Evolutionary conservation across 2,113 vertebrate species (phyloP).

Genomic region (Phrynosoma platyrhinos): DNA sequence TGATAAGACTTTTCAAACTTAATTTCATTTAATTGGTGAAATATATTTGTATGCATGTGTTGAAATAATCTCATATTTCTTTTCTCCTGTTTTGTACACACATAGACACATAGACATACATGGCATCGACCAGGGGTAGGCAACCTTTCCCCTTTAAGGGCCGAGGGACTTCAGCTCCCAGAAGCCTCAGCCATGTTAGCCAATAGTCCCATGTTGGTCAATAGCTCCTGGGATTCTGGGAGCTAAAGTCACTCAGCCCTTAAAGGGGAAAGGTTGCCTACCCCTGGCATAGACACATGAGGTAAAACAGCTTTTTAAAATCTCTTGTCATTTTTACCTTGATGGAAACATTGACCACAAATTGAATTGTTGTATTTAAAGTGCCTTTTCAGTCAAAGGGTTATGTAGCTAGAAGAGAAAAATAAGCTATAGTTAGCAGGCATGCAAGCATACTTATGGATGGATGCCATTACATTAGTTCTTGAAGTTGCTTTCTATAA

Average conservation of each 20-base stretch:
- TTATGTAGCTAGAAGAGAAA: conserved; percentile 15
- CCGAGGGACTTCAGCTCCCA: no score
- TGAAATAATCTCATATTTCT: conserved; percentile 39
- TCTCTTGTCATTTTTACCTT: conserved; percentile 21
- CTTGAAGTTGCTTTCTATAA: conserved; percentile 37
- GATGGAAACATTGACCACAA: conserved; percentile 20
- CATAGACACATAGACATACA: neutral
- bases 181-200: no score
- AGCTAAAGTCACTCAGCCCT: no score
- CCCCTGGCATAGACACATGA: conserved; percentile 31
- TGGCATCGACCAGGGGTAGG: no score
- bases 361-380: neutral
- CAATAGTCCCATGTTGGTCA: no score
- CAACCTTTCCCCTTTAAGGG: no score
- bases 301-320: neutral
- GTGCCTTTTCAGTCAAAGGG: conserved; percentile 22
- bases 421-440: conserved; percentile 49
- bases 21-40: conserved; percentile 33
- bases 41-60: conserved; percentile 43
- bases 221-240: no score
- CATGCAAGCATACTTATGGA: neutral
- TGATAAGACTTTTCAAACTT: conserved; percentile 50
- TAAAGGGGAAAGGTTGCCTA: no score
- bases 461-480: conserved; percentile 49
- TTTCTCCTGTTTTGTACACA: neutral